Evolutionary conservation across 1,140 invertebrate species (phyloP).

Genomic region (Trichoplusia ni): DNA sequence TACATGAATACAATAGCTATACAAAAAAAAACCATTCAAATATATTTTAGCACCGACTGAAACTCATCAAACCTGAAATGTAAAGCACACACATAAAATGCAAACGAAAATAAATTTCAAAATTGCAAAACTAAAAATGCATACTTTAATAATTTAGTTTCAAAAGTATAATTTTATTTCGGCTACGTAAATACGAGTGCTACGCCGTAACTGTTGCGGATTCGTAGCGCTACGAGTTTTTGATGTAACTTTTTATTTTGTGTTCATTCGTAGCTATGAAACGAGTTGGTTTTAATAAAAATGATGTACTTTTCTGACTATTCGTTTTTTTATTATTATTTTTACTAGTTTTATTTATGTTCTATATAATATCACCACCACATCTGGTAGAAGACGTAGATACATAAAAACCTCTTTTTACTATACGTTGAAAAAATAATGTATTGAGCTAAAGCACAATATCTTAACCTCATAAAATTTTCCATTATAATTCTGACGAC

Average conservation of each 20-base stretch:
- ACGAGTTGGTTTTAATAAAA: neutral
- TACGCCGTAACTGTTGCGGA: slow-evolving; percentile 21
- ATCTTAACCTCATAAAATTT: too few relatives aligned
- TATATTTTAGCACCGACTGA: neutral
- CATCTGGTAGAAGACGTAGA: too few relatives aligned
- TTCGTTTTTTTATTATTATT: too few relatives aligned
- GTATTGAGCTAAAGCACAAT: too few relatives aligned
- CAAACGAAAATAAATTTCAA: neutral
- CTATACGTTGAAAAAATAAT: too few relatives aligned
- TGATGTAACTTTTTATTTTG: slow-evolving; percentile 14
- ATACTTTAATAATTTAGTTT: slow-evolving; percentile 11
- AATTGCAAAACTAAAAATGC: neutral
- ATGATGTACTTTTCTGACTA: neutral
- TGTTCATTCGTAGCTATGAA: neutral
- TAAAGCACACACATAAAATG: neutral
- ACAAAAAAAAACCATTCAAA: neutral
- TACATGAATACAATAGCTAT: too few relatives aligned
- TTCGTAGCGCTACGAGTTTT: slow-evolving; percentile 18
- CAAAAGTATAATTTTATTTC: slow-evolving; percentile 18
- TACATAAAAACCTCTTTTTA: too few relatives aligned
- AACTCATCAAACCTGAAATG: too few relatives aligned
- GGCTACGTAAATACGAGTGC: neutral
- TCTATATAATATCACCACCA: too few relatives aligned
- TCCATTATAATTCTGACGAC: too few relatives aligned
- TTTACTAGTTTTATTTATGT: too few relatives aligned